A percentile compares a stretch with the other conserved stretches of the same genome.
phyloP scores from a whole-genome alignment of 2,888 invertebrate genomes.

The Sycophila texana region DNA sequence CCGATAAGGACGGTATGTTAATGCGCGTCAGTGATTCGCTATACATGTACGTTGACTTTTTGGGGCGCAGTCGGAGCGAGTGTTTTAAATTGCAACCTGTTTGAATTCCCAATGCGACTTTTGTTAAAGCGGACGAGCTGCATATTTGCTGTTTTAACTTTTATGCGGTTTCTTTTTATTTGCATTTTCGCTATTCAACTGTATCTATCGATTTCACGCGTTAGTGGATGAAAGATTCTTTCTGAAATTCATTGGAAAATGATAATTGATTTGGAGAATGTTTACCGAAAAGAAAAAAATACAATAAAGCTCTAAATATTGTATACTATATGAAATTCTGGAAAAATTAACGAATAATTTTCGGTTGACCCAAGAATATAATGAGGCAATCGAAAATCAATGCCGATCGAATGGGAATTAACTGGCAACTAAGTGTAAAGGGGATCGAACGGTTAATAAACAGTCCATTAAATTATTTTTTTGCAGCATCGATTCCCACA shows the following conservation, averaged over 20 bases:
- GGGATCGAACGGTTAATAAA: background rate
- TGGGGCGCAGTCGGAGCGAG: background rate
- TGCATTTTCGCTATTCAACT: no score
- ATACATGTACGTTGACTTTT: background rate
- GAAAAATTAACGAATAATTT: background rate
- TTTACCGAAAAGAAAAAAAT: no score
- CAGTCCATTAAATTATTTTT: no score
- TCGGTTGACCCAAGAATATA: no score
- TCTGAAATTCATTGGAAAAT: no score
- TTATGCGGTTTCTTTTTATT: no score
- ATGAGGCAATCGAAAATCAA: background rate
- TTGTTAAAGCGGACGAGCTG: background rate
- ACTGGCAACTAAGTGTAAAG: background rate
- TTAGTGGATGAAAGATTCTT: no score
- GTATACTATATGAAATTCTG: background rate
- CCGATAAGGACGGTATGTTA: background rate
- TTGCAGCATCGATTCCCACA: constrained; percentile 20
- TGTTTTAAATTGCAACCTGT: constrained; percentile 16
- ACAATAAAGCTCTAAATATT: no score
- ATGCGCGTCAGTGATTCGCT: background rate
- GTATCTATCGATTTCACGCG: no score
- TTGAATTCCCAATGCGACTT: background rate
- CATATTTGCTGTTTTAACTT: background rate
- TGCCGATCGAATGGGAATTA: no score
- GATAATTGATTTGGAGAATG: no score